These are phyloP conservation scores for Heliangelus exortis DNA, from an alignment of 2,797 vertebrate genomes.

Conservation along the genomic window DNA sequence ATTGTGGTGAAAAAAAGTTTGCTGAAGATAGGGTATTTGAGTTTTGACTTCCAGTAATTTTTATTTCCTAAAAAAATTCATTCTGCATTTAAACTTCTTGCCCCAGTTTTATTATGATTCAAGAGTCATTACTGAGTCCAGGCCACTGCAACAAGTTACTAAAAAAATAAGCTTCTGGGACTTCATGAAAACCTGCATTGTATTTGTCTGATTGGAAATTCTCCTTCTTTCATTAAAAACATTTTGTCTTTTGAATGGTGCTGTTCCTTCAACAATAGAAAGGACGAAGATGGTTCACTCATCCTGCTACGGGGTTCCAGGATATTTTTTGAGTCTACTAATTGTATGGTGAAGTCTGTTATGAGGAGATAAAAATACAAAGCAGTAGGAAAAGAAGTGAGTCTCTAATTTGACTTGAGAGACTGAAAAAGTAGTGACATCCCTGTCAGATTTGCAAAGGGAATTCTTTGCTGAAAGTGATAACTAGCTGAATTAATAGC, in stretches of 20 bases:
- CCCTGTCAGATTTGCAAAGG: background rate
- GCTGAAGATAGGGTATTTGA: background rate
- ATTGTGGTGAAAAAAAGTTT: background rate
- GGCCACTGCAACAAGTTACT: background rate
- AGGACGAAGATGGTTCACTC: background rate
- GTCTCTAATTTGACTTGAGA: constrained; percentile 29
- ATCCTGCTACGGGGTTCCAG: background rate
- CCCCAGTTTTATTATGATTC: background rate
- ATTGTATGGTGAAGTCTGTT: background rate
- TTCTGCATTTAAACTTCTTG: background rate
- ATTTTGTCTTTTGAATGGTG: background rate
- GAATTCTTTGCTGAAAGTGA: constrained; percentile 38
- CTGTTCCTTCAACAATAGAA: background rate
- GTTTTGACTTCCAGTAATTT: background rate
- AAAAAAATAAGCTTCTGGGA: background rate
- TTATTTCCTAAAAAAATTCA: background rate
- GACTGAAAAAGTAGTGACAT: background rate
- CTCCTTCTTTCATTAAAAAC: background rate
- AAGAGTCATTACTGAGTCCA: background rate
- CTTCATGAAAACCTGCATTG: background rate
- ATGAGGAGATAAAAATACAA: constrained; percentile 37
- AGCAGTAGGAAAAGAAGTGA: constrained; percentile 28
- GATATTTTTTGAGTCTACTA: background rate
- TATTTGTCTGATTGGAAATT: background rate
- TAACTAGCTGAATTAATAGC: constrained; percentile 38